phyloP scores from a whole-genome alignment of 2,888 invertebrate genomes.

The Fissipunctia ypsillon region DNA sequence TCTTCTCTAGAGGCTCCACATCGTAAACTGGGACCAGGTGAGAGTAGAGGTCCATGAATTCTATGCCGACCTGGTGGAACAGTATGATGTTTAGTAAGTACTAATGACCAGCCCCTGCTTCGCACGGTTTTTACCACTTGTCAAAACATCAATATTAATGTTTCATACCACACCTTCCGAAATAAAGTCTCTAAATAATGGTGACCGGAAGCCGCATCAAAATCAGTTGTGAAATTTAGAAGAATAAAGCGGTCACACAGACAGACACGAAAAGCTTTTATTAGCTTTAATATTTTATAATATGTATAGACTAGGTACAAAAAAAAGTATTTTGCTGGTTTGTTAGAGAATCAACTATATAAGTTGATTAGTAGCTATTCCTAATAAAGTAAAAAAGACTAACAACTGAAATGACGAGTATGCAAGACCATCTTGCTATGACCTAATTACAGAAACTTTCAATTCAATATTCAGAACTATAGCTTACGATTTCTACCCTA shows the following conservation, averaged over 20 bases:
- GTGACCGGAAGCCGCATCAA: background rate
- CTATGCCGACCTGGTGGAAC: conserved; percentile 95
- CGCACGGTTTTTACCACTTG: background rate
- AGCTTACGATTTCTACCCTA: background rate
- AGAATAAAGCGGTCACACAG: too few relatives aligned
- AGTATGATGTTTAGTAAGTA: background rate
- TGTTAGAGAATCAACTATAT: too few relatives aligned
- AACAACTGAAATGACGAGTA: background rate
- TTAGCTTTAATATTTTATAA: background rate
- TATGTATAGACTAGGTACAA: background rate
- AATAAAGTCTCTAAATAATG: background rate
- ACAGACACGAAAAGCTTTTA: background rate
- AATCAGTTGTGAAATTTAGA: background rate
- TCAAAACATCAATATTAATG: background rate
- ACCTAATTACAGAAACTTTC: background rate
- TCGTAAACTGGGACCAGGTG: conserved; percentile 99
- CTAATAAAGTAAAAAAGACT: too few relatives aligned
- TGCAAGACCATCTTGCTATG: background rate
- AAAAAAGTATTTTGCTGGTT: background rate
- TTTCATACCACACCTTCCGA: background rate
- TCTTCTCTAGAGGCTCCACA: conserved; percentile 99
- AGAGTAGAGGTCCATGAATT: conserved; percentile 99
- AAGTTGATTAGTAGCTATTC: too few relatives aligned
- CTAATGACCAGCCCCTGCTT: too few relatives aligned
- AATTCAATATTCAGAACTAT: background rate